A percentile compares a stretch with the other conserved stretches of the same genome.
Conservation (phyloP, 1,140 invertebrate genomes). For the Lucilia sericata region DNA sequence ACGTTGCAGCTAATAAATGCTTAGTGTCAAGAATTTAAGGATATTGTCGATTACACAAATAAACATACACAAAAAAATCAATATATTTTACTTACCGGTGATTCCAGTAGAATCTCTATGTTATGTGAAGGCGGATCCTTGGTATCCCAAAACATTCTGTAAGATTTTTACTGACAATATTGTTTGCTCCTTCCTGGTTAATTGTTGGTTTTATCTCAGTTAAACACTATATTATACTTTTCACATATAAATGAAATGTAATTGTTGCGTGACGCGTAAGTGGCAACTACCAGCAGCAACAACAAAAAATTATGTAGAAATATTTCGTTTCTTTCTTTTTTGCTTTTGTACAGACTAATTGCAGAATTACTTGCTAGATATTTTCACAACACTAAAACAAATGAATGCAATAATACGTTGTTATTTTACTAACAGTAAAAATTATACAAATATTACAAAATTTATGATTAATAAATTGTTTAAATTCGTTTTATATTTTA, state of each 20-base stretch:
- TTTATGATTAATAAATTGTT: background rate
- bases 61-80: background rate
- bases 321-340: background rate
- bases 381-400: constrained; percentile 23
- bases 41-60: too few species aligned
- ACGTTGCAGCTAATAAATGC: too few species aligned
- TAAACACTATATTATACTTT: background rate
- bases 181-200: background rate
- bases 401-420: background rate
- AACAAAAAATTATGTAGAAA: background rate
- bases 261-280: constrained; percentile 37
- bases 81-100: constrained; percentile 73
- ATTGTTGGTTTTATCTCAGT: background rate
- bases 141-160: constrained; percentile 85
- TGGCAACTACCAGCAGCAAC: background rate
- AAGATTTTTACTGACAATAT: constrained; percentile 34
- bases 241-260: constrained; percentile 41
- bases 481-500: background rate
- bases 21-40: too few species aligned
- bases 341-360: too few species aligned
- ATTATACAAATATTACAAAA: too few species aligned
- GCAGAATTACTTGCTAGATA: background rate
- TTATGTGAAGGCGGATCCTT: constrained; percentile 79
- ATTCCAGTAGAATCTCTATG: constrained; percentile 80
- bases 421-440: too few species aligned